phyloP scores from a whole-genome alignment of 2,888 invertebrate species.

The Drosophila paucipuncta region DNA sequence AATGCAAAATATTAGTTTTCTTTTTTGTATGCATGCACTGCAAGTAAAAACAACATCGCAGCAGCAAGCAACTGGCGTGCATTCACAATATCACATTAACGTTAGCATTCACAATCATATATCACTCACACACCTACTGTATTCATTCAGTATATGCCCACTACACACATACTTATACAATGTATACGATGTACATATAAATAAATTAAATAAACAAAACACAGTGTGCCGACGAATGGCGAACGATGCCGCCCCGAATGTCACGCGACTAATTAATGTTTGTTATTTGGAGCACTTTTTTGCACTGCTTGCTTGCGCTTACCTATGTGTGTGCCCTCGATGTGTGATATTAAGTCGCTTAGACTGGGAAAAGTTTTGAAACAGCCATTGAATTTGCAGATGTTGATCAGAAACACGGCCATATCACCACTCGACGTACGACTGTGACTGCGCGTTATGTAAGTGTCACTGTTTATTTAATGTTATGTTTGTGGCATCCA shows the following conservation, averaged over 20 bases:
- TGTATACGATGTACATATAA: conserved; percentile 40
- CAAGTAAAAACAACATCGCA: conserved; percentile 4
- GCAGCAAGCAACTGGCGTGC: conserved; percentile 8
- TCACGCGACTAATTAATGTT: conserved; percentile 72
- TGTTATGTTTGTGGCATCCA: conserved; percentile 47
- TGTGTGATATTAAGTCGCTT: conserved; percentile 93
- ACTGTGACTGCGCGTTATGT: conserved; percentile 81
- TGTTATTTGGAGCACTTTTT: conserved; percentile 45
- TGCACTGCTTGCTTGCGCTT: conserved; percentile 75
- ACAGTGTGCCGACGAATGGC: conserved; percentile 39
- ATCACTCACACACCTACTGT: conserved; percentile 12
- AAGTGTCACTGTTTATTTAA: conserved; percentile 53
- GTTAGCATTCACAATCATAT: conserved; percentile 15
- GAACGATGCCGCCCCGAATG: conserved; percentile 54
- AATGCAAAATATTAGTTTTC: conserved; percentile 34
- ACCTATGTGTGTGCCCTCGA: conserved; percentile 95
- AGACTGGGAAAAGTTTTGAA: conserved; percentile 93
- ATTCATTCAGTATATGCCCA: conserved; percentile 7
- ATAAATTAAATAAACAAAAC: conserved; percentile 78
- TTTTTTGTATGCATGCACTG: conserved; percentile 19
- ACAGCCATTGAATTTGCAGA: conserved; percentile 95
- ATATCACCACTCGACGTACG: conserved; percentile 87
- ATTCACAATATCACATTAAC: conserved; percentile 18
- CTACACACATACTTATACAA: conserved; percentile 15
- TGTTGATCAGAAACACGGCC: conserved; percentile 96